Percentiles rank a stretch among this genome's conserved stretches.
phyloP scores from a whole-genome alignment of 2,113 vertebrate species.

The Melanotaenia duboulayi region DNA sequence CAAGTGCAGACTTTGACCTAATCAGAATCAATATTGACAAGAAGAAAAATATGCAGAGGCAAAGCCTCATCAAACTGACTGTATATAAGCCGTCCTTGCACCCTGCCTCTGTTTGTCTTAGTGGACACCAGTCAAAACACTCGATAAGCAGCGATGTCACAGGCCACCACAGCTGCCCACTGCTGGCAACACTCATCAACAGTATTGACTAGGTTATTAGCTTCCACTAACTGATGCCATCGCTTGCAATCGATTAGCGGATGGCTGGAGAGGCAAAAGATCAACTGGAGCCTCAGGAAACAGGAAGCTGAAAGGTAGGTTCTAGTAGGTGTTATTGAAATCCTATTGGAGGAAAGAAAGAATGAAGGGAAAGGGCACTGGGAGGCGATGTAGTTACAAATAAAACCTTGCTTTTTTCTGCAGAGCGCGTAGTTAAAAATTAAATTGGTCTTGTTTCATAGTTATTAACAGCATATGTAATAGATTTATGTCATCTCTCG shows the following conservation, averaged over 20 bases:
- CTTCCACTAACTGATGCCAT: constrained; percentile 45
- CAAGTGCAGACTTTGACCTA: constrained; percentile 19
- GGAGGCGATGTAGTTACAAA: no score
- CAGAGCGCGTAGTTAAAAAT: no score
- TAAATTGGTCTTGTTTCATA: no score
- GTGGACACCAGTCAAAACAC: constrained; percentile 5
- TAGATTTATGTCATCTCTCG: constrained; percentile 6
- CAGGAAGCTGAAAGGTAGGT: background rate
- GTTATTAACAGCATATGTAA: background rate
- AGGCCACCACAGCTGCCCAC: constrained; percentile 15
- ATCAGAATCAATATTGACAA: constrained; percentile 12
- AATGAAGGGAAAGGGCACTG: background rate
- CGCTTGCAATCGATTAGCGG: constrained; percentile 44
- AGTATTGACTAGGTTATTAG: constrained; percentile 60
- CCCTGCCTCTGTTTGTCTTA: background rate
- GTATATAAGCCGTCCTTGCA: constrained; percentile 4
- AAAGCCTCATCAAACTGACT: background rate
- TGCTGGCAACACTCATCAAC: constrained; percentile 31
- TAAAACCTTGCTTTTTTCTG: no score
- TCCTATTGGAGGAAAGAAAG: background rate
- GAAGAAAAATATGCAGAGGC: constrained; percentile 1
- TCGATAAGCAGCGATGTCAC: constrained; percentile 23
- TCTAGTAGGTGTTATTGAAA: constrained; percentile 27
- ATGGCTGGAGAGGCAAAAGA: constrained; percentile 30
- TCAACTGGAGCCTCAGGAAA: background rate